Evolutionary conservation across 2,888 invertebrate genomes (phyloP).

Genomic region (Mythimna loreyi): DNA sequence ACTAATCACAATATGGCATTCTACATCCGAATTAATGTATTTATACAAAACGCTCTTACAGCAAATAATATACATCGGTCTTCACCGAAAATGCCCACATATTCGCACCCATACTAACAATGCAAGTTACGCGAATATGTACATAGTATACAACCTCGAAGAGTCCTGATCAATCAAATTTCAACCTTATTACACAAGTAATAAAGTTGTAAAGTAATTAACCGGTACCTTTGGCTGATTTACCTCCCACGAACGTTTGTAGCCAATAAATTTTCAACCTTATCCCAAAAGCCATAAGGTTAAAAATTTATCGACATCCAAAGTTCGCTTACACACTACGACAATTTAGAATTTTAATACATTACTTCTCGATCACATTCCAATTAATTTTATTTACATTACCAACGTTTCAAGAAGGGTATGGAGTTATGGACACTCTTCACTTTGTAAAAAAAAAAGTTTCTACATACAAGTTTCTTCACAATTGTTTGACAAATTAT

Average conservation of each 20-base stretch:
- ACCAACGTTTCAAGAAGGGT: conserved; percentile 29
- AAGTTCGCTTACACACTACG: conserved; percentile 25
- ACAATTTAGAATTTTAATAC: conserved; percentile 63
- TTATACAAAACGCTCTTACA: conserved; percentile 72
- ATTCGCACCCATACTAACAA: conserved; percentile 59
- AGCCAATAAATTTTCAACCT: conserved; percentile 8
- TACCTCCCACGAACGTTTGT: neutral
- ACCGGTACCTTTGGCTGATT: too few species aligned
- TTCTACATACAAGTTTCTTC: too few species aligned
- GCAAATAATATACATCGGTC: conserved; percentile 73
- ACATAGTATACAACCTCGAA: conserved; percentile 54
- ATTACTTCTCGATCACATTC: conserved; percentile 58
- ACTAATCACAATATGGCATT: conserved; percentile 84
- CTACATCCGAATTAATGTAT: conserved; percentile 76
- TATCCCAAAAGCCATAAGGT: neutral
- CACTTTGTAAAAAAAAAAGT: too few species aligned
- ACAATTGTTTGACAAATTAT: too few species aligned
- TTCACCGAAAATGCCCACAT: conserved; percentile 43
- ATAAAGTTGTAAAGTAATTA: neutral
- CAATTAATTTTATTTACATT: conserved; percentile 51
- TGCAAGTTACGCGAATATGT: conserved; percentile 64
- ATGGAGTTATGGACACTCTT: neutral
- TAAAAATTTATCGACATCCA: conserved; percentile 3
- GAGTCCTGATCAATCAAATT: neutral
- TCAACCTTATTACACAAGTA: neutral